These are phyloP conservation scores for Eupithecia tripunctaria DNA, from an alignment of 2,888 invertebrate genomes.

Conservation along the genomic window DNA sequence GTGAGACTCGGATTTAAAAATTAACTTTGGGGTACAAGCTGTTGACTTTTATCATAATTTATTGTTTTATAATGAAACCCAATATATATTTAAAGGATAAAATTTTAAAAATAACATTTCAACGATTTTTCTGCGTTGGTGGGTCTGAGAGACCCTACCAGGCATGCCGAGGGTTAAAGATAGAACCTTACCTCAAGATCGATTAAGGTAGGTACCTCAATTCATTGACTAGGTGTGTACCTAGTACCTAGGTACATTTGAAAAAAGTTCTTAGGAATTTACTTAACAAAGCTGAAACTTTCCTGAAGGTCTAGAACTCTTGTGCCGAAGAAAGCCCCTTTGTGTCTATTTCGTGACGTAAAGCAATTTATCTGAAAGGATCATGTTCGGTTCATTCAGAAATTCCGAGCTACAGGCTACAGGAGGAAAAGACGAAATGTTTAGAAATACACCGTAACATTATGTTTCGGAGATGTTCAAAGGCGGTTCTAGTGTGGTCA, in stretches of 20 bases:
- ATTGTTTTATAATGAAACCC: no score
- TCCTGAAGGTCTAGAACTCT: not conserved
- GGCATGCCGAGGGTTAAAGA: no score
- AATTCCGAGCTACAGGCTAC: not conserved
- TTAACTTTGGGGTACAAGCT: no score
- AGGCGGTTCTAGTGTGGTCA: not conserved
- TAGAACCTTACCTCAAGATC: not conserved
- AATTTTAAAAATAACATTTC: no score
- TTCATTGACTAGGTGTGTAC: not conserved
- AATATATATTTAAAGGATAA: no score
- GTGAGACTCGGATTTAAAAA: no score
- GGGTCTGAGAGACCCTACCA: no score
- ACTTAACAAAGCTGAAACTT: not conserved
- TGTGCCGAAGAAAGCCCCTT: not conserved
- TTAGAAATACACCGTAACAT: not conserved
- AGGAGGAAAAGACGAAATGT: not conserved
- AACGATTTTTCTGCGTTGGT: no score
- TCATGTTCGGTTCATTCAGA: conserved; percentile 8
- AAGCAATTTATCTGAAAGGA: conserved; percentile 4
- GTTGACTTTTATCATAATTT: no score
- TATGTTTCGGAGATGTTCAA: not conserved
- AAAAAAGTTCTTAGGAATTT: not conserved
- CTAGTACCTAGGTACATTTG: not conserved
- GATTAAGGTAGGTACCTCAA: not conserved
- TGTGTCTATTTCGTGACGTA: not conserved